A percentile compares a stretch with the other conserved stretches of the same genome.
These are phyloP conservation scores for Agonopterix alstromeriana DNA, from an alignment of 2,888 invertebrate species.

Conservation along the genomic window DNA sequence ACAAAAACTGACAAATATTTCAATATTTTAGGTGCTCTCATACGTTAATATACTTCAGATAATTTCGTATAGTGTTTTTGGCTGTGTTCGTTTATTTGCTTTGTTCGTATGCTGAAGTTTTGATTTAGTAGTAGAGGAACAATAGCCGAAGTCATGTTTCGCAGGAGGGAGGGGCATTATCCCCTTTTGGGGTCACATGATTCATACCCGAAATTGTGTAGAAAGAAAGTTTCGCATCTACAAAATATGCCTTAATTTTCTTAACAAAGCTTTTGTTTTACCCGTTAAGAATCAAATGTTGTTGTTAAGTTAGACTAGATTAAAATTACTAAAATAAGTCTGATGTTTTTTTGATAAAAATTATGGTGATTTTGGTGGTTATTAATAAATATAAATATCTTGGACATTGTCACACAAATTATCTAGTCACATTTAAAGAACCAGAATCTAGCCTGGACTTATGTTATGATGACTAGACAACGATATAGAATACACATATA, in stretches of 20 bases:
- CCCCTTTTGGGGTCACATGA: constrained; percentile 10
- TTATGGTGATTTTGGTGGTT: no score
- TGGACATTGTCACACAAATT: no score
- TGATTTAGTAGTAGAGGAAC: constrained; percentile 10
- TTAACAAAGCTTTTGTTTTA: background rate
- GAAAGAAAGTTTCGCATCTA: constrained; percentile 2
- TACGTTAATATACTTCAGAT: constrained; percentile 3
- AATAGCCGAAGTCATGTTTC: constrained; percentile 9
- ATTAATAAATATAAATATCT: no score
- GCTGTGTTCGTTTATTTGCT: constrained; percentile 10
- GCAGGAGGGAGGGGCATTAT: constrained; percentile 6
- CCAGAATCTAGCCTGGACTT: no score
- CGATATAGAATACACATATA: no score
- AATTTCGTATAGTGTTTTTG: constrained; percentile 7
- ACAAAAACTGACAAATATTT: no score
- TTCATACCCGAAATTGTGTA: constrained; percentile 7
- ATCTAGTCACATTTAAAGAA: no score
- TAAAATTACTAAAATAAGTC: no score
- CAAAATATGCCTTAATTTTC: background rate
- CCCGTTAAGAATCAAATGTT: background rate
- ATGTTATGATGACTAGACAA: no score
- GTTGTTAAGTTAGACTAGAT: no score
- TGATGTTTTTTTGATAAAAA: no score
- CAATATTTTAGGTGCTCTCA: background rate
- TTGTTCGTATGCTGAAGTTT: constrained; percentile 9